phyloP scores from a whole-genome alignment of 1,140 invertebrate species.

The Philaenus spumarius region DNA sequence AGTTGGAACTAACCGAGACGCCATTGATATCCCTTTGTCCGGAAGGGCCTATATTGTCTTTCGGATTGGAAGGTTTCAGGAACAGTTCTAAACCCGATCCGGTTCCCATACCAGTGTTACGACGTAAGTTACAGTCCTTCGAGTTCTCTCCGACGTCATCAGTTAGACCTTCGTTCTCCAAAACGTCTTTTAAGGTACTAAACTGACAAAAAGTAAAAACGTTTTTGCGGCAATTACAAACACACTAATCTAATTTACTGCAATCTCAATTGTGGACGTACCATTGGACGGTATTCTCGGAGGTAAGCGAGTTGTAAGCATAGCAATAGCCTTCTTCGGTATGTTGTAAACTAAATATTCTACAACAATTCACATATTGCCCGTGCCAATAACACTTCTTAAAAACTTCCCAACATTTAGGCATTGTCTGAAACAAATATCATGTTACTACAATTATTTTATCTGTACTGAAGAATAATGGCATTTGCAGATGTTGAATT shows the following conservation, averaged over 20 bases:
- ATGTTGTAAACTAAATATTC: slow-evolving; percentile 30
- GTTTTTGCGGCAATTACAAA: too few relatives aligned
- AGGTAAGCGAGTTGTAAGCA: slow-evolving; percentile 34
- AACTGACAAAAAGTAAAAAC: too few relatives aligned
- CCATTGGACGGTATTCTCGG: slow-evolving; percentile 23
- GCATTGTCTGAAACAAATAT: slow-evolving; percentile 27
- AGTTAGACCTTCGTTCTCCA: slow-evolving; percentile 28
- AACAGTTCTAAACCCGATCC: slow-evolving; percentile 31
- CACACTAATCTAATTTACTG: too few relatives aligned
- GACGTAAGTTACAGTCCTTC: slow-evolving; percentile 24
- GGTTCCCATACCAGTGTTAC: slow-evolving; percentile 26
- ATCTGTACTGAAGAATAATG: too few relatives aligned
- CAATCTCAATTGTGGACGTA: background rate
- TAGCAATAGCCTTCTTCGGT: slow-evolving; percentile 37
- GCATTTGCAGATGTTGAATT: too few relatives aligned
- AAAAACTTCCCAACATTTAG: slow-evolving; percentile 31
- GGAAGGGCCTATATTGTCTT: slow-evolving; percentile 18
- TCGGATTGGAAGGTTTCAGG: slow-evolving; percentile 21
- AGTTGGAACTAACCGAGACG: slow-evolving; percentile 17
- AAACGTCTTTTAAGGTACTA: slow-evolving; percentile 27
- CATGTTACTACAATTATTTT: too few relatives aligned
- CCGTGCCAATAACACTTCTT: slow-evolving; percentile 34
- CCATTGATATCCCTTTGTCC: slow-evolving; percentile 19
- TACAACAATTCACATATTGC: slow-evolving; percentile 27
- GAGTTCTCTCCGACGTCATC: slow-evolving; percentile 27